Evolutionary conservation across 1,140 invertebrate species (phyloP), one percentile per base, ranked within the genome.

Genomic region (Myzus persicae): DNA sequence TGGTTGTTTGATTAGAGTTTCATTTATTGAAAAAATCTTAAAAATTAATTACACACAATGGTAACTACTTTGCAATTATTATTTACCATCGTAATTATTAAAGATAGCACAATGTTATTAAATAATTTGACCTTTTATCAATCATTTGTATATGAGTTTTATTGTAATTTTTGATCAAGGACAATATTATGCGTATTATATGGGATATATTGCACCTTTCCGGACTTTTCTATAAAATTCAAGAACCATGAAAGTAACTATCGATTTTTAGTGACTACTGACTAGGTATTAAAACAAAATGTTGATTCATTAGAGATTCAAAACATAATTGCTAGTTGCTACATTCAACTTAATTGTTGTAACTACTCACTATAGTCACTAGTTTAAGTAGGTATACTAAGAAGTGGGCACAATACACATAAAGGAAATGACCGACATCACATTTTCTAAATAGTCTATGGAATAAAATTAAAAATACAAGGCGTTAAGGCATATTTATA

Each of bases 111-210:
- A n/a, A 76, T 76, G n/a, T 76, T 76, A 76, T 76, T 76, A 76
- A 76, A 76, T 76, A 76, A 76, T n/a, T 76, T 76, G 59, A 76
- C 59, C 59, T 76, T 76, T 76, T 76, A 76, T n/a, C 31, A 24
- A 76, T 59, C 6, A 59, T 76, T n/a, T 76, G n/a, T n/a, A n/a
- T 76, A 76, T 36, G 59, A n/a, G 59, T 76, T 76, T 18, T 76
- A 76, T 76, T 76, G 59, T 76, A n/a, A 76, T 76, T 76, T 76
- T 76, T 76, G 31, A 76, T 76, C 59, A 76, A 76, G 59, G 59
- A 36, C 31, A 76, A 76, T 51, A 51, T 76, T n/a, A 76, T 76
- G n/a, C 59, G 59, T 18, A 76, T 67, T 67, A n/a, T 4, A 67
- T 31, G 11, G 9, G 9, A 31, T 67, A 67, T 76, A 76, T 76